Base-by-base conservation (phyloP, 1,140 invertebrate genomes). In the Trialeurodes vaporariorum region DNA sequence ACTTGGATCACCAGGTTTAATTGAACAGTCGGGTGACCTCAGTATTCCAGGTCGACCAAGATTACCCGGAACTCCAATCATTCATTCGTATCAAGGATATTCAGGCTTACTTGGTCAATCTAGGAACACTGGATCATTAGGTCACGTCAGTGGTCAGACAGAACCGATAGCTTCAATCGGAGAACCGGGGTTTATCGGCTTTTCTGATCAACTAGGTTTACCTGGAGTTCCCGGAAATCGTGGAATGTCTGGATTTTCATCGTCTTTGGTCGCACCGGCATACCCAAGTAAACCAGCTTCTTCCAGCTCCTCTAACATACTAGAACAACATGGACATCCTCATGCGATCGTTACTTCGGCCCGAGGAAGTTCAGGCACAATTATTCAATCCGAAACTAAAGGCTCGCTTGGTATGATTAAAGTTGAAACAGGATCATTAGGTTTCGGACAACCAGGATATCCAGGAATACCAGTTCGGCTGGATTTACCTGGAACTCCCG, bases 241-340 rank as follows among this genome's bases (percentile, higher is more conserved):
- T 26, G 71, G 63, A 70, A 61, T 23, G 0, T 26, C 68, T 22
- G 59, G 63, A 2, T 22, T 59, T 23, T 27, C 60, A 59, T n/a
- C n/a, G n/a, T n/a, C n/a, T n/a, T n/a, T n/a, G 40, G 71, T 72
- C 24, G 40, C 70, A 5, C 72, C 73, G 13, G 71, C 71, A 61
- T 58, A 68, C 21, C 72, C 72, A 25, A 72, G 70, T 1, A 68
- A 11, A 24, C 74, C 74, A 67, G 71, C 72, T 24, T 73, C 70
- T 11, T 75, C 69, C 24, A 64, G 65, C 27, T 65, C 61, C 26
- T 59, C 64, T 49, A 59, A 24, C 24, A 9, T 17, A 5, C 34
- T 49, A 17, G 21, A 22, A 22, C 2, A 61, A 5, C 34, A 49
- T 5, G 34, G 34, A 65, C 17, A 13, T 17, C n/a, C n/a, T n/a